These are phyloP conservation scores for Uropetala carovei DNA, from an alignment of 2,888 invertebrate genomes.

Conservation along the genomic window DNA sequence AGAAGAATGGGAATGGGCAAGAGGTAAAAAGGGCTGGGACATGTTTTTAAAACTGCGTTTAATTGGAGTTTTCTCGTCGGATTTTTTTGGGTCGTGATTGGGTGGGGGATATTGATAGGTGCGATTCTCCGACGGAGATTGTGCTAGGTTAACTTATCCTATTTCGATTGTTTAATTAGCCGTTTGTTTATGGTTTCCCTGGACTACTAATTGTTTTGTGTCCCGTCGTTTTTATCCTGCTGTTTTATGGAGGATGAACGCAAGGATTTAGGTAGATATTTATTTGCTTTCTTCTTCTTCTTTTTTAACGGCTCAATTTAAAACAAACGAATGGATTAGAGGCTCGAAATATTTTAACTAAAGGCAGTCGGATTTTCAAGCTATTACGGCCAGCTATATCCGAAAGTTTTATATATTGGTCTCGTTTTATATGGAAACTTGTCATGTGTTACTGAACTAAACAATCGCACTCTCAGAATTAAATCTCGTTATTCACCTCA, in stretches of 20 bases:
- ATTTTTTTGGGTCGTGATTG: background rate
- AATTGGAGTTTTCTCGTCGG: background rate
- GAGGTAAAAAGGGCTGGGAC: background rate
- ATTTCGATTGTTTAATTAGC: background rate
- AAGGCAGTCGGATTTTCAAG: no score
- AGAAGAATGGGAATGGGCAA: background rate
- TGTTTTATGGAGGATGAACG: background rate
- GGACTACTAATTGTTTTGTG: background rate
- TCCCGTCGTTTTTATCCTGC: background rate
- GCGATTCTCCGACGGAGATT: background rate
- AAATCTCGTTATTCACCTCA: no score
- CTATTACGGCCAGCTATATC: no score
- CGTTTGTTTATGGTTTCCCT: background rate
- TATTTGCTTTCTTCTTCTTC: background rate
- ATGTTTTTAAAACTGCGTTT: background rate
- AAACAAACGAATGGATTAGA: no score
- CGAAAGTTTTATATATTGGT: no score
- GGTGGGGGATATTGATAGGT: conserved; percentile 11
- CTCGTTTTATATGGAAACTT: no score
- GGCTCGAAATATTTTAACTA: no score
- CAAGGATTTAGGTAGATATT: background rate
- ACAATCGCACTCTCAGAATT: no score
- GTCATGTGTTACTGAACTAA: no score
- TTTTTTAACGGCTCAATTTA: no score
- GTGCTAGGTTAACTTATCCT: conserved; percentile 5